A percentile compares a stretch with the other conserved stretches of the same genome.
phyloP scores from a whole-genome alignment of 2,113 vertebrate genomes.

The Tachycineta bicolor region DNA sequence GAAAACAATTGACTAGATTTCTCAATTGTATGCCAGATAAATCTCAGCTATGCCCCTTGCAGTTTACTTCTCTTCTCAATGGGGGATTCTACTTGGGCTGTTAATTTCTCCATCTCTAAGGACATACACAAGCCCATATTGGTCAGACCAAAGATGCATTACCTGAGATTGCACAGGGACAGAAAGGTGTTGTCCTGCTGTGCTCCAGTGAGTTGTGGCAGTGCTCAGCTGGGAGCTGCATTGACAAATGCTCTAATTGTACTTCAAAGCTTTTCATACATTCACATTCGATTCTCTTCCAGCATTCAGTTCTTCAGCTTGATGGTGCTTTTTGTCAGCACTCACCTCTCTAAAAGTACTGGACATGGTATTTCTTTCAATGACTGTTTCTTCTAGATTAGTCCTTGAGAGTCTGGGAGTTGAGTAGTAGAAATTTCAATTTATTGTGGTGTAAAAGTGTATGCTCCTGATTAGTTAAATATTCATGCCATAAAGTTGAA shows the following conservation, averaged over 20 bases:
- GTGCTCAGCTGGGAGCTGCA: background rate
- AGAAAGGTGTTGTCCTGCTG: background rate
- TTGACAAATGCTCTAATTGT: background rate
- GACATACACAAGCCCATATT: background rate
- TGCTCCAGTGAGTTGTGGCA: background rate
- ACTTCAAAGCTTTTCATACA: background rate
- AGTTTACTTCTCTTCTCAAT: background rate
- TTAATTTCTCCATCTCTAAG: background rate
- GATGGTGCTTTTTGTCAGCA: background rate
- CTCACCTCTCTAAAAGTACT: background rate
- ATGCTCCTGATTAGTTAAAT: background rate
- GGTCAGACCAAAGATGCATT: background rate
- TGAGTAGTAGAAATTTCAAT: background rate
- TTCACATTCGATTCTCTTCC: background rate
- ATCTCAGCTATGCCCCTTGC: background rate
- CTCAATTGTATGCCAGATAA: background rate
- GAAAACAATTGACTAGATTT: background rate
- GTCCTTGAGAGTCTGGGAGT: background rate
- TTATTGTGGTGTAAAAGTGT: background rate
- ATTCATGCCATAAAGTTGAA: background rate
- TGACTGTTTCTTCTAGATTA: background rate
- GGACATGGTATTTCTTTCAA: background rate
- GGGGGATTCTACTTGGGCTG: background rate
- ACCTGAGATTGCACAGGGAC: background rate
- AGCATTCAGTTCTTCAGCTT: background rate